Percentiles rank a stretch among this genome's conserved stretches.
Conservation (phyloP, 2,113 vertebrate genomes). For the human (Homo sapiens) region DNA sequence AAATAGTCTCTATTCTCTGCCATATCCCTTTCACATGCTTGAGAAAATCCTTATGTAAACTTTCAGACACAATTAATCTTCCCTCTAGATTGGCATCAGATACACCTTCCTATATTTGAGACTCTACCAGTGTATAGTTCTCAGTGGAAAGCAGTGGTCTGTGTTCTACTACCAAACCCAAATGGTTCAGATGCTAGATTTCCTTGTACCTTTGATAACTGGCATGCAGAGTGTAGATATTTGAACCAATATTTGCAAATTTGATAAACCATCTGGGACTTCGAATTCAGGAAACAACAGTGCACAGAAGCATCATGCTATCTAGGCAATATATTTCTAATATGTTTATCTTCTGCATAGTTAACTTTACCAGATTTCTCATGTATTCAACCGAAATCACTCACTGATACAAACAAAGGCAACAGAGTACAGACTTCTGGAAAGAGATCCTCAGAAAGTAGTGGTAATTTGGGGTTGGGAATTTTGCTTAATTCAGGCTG, state of each 20-base stretch:
- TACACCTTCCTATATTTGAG: neutral
- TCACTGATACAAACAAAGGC: neutral
- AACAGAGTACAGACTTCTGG: neutral
- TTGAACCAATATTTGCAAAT: neutral
- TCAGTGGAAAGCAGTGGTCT: neutral
- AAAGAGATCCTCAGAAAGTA: neutral
- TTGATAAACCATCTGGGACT: neutral
- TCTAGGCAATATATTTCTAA: neutral
- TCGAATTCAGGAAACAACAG: neutral
- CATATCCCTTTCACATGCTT: neutral
- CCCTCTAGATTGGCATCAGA: neutral
- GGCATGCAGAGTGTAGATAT: neutral
- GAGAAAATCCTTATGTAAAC: neutral
- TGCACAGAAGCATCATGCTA: neutral
- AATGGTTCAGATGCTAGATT: neutral
- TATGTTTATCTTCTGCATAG: neutral
- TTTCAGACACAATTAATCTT: neutral
- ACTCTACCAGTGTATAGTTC: neutral
- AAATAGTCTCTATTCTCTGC: neutral
- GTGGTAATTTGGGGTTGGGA: no score
- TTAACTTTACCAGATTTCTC: neutral
- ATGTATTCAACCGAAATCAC: neutral
- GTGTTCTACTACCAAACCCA: neutral
- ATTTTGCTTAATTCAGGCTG: neutral
- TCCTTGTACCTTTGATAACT: neutral